phyloP scores from a whole-genome alignment of 2,888 invertebrate species.

The Spialia ferax region DNA sequence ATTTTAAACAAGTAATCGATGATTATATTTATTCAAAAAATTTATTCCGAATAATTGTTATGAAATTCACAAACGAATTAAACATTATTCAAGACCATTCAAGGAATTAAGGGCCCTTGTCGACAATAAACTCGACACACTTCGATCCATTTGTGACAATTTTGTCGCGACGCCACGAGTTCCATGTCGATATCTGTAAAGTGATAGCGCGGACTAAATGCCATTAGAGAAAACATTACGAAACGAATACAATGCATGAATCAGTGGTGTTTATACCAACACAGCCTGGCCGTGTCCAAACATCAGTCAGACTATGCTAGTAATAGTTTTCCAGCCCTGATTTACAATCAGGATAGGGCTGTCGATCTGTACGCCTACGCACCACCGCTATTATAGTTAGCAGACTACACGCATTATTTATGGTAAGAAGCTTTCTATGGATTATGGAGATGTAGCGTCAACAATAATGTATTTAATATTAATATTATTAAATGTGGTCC shows the following conservation, averaged over 20 bases:
- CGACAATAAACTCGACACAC: constrained; percentile 10
- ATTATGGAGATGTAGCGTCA: constrained; percentile 82
- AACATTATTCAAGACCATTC: neutral
- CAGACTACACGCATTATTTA: constrained; percentile 84
- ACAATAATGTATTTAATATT: constrained; percentile 57
- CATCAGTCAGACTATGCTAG: constrained; percentile 61
- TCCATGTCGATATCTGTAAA: constrained; percentile 41
- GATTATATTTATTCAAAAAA: too few species aligned
- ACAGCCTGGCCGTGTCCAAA: constrained; percentile 68
- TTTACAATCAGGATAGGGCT: constrained; percentile 83
- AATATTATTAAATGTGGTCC: too few species aligned
- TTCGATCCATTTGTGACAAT: constrained; percentile 36
- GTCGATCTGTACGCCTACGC: constrained; percentile 84
- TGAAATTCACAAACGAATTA: too few species aligned
- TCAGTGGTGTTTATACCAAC: constrained; percentile 73
- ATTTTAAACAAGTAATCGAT: too few species aligned
- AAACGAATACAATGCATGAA: constrained; percentile 62
- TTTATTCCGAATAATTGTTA: too few species aligned
- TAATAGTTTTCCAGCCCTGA: constrained; percentile 57
- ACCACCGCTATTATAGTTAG: constrained; percentile 75
- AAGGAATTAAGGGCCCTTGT: constrained; percentile 1
- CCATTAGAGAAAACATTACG: constrained; percentile 59
- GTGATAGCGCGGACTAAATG: constrained; percentile 48
- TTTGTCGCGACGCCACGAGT: constrained; percentile 31
- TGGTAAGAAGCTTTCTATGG: constrained; percentile 84